Evolutionary conservation across 2,797 vertebrate genomes (phyloP).

Genomic region (Catostomus latipinnis): DNA sequence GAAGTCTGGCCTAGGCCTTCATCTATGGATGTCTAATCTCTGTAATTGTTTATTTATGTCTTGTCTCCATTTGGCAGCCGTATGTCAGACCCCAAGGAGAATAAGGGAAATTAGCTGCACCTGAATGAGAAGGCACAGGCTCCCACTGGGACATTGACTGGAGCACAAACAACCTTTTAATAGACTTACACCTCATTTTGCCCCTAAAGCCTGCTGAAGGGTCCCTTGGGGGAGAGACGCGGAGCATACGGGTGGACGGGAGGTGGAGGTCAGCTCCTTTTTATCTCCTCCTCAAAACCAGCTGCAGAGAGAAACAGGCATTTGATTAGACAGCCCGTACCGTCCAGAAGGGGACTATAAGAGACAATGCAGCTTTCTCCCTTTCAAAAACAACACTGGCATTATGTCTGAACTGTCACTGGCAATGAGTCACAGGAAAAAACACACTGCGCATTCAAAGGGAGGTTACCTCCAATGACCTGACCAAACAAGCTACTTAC

Average conservation of each 20-base stretch:
- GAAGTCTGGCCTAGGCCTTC: constrained; percentile 8
- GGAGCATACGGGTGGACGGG: constrained; percentile 46
- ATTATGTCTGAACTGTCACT: constrained; percentile 77
- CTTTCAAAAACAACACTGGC: constrained; percentile 76
- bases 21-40: constrained; percentile 46
- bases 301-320: constrained; percentile 80
- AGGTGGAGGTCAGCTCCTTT: constrained; percentile 59
- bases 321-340: constrained; percentile 85
- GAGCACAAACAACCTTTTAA: constrained; percentile 87
- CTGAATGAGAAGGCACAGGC: constrained; percentile 83
- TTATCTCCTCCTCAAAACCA: constrained; percentile 78
- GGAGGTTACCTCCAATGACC: constrained; percentile 3
- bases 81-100: constrained; percentile 65
- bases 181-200: constrained; percentile 92
- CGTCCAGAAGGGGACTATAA: constrained; percentile 83
- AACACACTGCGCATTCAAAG: constrained; percentile 13
- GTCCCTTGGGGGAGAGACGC: constrained; percentile 72
- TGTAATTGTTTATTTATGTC: constrained; percentile 59
- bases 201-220: constrained; percentile 88
- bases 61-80: constrained; percentile 65
- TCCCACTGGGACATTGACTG: constrained; percentile 84
- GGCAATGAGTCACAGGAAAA: constrained; percentile 71
- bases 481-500: constrained; percentile 34
- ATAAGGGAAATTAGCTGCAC: constrained; percentile 81
- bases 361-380: constrained; percentile 77